A percentile compares a stretch with the other conserved stretches of the same genome.
phyloP scores from a whole-genome alignment of 2,797 vertebrate species.

The Lophius americanus region DNA sequence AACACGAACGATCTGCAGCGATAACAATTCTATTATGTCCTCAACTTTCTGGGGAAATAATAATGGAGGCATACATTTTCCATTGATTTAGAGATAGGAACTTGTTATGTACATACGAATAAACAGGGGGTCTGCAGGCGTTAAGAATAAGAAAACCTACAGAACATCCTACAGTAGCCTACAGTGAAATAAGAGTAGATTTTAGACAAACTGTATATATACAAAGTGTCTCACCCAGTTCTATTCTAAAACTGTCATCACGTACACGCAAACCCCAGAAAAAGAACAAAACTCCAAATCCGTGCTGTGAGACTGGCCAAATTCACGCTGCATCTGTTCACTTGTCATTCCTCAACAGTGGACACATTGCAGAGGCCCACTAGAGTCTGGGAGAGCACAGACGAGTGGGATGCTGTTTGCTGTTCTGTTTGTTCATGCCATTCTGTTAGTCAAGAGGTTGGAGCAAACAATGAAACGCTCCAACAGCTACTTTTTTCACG shows the following conservation, averaged over 20 bases:
- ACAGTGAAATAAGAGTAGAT: too few relatives aligned
- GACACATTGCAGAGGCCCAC: conserved; percentile 54
- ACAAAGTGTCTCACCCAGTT: conserved; percentile 41
- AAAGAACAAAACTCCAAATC: conserved; percentile 51
- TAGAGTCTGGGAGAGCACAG: conserved; percentile 31
- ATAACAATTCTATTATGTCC: too few relatives aligned
- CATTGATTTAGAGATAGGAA: too few relatives aligned
- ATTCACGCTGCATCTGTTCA: conserved; percentile 71
- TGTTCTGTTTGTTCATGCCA: conserved; percentile 25
- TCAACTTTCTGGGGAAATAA: too few relatives aligned
- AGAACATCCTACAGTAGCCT: too few relatives aligned
- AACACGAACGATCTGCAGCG: too few relatives aligned
- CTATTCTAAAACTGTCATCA: conserved; percentile 46
- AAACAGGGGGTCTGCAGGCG: too few relatives aligned
- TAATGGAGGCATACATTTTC: too few relatives aligned
- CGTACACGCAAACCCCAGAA: conserved; percentile 56
- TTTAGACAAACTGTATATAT: too few relatives aligned
- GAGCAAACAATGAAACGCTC: conserved; percentile 49
- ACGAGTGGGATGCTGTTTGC: conserved; percentile 33
- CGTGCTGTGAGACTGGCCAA: conserved; percentile 60
- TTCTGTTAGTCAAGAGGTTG: conserved; percentile 40
- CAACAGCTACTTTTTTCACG: conserved; percentile 38
- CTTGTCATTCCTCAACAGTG: conserved; percentile 60
- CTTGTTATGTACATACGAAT: too few relatives aligned
- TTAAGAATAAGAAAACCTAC: too few relatives aligned